Base-by-base conservation (phyloP, 2,797 vertebrate species). In the Nannoperca australis region DNA sequence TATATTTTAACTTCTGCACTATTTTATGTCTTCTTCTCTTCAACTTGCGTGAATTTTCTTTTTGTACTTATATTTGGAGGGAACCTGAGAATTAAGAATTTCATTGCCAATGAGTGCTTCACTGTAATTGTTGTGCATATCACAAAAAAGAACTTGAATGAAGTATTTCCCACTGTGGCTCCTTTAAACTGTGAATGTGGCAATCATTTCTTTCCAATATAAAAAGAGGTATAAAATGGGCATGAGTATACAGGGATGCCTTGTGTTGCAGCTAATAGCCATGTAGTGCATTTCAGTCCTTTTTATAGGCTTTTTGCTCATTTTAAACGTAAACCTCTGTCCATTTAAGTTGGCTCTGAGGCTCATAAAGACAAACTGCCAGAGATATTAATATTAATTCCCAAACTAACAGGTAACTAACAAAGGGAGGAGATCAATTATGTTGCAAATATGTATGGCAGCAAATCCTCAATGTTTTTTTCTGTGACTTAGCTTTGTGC, bases 401-500 rank as follows among this genome's bases (percentile, higher is more conserved):
- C 11, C 6, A 60, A 34, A 5, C 20, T 40, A 54, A 49, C 36
- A 47, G 24, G 42, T 40, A 9, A 22, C 12, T 2, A 42, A 44
- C 12, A 27, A 45, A 63, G 24, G 68, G 27, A 55, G 2, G 5
- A 49, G 4, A 50, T 36, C 0, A 73, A 5, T 17, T 54, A 0
- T 27, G 12, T 11, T 50, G 6, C 12, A 72, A 54, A 32, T 42
- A 36, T 38, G 5, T 42, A n/a, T 3, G 10, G 51, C 18, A 65
- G 38, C n/a, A 51, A 30, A 30, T 36, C 14, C 12, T 12, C n/a
- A 22, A 2, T 30, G 30, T 38, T 38, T 4, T 32, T 34, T 47
- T 34, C n/a, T 74, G 5, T 50, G 77, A 64, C 38, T 30, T 45
- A 12, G 24, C 8, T 62, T 50, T 53, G 70, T 77, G 20, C 47